These are phyloP conservation scores for Heliconius melpomene DNA, from an alignment of 1,140 invertebrate genomes.

Conservation along the genomic window DNA sequence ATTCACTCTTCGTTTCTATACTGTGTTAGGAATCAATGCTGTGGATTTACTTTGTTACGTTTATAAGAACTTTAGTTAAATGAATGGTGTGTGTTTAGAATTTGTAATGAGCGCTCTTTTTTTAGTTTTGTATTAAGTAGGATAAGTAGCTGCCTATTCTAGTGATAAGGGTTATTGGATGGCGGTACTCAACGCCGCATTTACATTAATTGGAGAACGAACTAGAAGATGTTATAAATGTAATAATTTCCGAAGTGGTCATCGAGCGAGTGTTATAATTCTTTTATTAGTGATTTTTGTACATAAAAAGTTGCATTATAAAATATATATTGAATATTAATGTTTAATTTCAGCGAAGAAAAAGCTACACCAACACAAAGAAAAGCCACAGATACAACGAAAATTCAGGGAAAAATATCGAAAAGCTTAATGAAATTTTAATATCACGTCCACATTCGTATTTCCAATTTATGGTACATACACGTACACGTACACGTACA, in stretches of 20 bases:
- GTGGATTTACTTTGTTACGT: slow-evolving; percentile 4
- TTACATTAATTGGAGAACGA: too few relatives aligned
- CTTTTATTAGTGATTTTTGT: too few relatives aligned
- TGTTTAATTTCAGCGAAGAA: not conserved
- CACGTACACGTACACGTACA: not conserved
- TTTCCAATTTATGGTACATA: slow-evolving; percentile 5
- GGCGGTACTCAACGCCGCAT: too few relatives aligned
- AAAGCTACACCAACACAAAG: not conserved
- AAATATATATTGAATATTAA: too few relatives aligned
- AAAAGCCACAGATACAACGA: not conserved
- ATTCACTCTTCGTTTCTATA: slow-evolving; percentile 13
- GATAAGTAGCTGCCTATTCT: not conserved
- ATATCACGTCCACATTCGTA: slow-evolving; percentile 8
- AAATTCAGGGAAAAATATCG: slow-evolving; percentile 1
- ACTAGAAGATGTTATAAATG: too few relatives aligned
- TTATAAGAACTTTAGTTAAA: slow-evolving; percentile 5
- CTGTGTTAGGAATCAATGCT: slow-evolving; percentile 8
- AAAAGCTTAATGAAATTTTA: slow-evolving; percentile 7
- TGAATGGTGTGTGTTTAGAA: not conserved
- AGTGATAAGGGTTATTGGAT: too few relatives aligned
- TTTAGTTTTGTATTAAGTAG: not conserved
- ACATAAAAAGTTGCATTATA: too few relatives aligned
- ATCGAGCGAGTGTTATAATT: too few relatives aligned
- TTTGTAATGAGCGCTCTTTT: not conserved
- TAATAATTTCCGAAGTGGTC: too few relatives aligned